A percentile compares a stretch with the other conserved stretches of the same genome.
These are phyloP conservation scores for Lycia hirtaria DNA, from an alignment of 2,888 invertebrate species.

Conservation along the genomic window DNA sequence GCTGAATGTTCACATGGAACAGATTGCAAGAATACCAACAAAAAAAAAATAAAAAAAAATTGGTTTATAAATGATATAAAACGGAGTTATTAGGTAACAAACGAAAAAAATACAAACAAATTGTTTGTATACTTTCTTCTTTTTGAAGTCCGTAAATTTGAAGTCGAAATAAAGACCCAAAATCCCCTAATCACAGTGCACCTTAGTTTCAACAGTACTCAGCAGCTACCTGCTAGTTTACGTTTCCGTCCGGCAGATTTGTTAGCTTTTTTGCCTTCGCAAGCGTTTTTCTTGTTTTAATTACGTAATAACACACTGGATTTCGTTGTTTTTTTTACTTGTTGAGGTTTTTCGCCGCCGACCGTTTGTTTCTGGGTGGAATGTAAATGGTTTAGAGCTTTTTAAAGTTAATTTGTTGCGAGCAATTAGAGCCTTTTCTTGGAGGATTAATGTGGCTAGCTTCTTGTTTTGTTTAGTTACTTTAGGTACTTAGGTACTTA, in stretches of 20 bases:
- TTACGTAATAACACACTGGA: constrained; percentile 66
- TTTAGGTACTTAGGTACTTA: neutral
- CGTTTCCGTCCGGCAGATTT: constrained; percentile 77
- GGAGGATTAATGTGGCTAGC: constrained; percentile 3
- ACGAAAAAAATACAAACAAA: too few species aligned
- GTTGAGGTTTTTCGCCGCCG: constrained; percentile 21
- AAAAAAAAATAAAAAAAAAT: too few species aligned
- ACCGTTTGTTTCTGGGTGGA: constrained; percentile 21
- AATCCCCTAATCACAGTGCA: constrained; percentile 55
- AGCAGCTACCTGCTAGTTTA: constrained; percentile 69
- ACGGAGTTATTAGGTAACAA: too few species aligned
- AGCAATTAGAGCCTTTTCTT: constrained; percentile 21
- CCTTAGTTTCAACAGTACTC: constrained; percentile 66
- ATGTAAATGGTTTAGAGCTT: constrained; percentile 20
- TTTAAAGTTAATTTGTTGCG: constrained; percentile 17
- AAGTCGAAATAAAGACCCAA: too few species aligned
- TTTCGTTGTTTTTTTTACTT: constrained; percentile 38
- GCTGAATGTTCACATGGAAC: too few species aligned
- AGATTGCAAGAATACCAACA: too few species aligned
- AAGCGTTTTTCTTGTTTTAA: constrained; percentile 62
- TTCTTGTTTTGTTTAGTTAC: neutral
- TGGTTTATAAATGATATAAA: too few species aligned
- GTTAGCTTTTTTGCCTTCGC: constrained; percentile 63
- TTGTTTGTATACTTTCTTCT: too few species aligned
- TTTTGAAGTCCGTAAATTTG: too few species aligned